Conservation (phyloP, 2,888 invertebrate species). For the Noctua pronuba region DNA sequence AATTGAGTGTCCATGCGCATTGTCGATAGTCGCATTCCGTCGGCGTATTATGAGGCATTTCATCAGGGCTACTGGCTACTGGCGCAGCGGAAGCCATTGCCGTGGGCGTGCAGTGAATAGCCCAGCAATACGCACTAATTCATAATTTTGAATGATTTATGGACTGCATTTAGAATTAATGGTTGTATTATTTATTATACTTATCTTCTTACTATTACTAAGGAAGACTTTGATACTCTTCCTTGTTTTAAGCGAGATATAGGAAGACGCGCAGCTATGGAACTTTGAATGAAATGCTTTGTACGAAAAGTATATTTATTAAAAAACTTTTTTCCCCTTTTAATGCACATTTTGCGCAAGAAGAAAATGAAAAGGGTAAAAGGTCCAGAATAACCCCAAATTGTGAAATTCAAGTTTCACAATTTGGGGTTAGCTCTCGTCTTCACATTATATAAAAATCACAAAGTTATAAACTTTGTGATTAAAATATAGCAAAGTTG, state of each 20-base stretch:
- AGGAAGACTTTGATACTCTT: background rate
- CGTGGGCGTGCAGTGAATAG: constrained; percentile 59
- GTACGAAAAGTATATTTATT: background rate
- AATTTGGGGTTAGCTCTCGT: no score
- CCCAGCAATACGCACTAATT: constrained; percentile 47
- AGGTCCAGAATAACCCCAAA: no score
- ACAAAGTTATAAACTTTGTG: no score
- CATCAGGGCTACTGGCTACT: constrained; percentile 56
- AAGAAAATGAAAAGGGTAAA: background rate
- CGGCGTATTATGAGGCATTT: constrained; percentile 62
- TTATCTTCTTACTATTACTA: constrained; percentile 1
- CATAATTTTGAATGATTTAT: constrained; percentile 55
- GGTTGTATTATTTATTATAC: constrained; percentile 23
- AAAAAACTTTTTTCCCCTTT: background rate
- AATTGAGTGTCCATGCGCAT: constrained; percentile 62
- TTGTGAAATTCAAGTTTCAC: no score
- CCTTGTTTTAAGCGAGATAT: background rate
- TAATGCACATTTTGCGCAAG: background rate
- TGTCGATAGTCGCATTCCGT: constrained; percentile 69
- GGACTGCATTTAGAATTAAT: constrained; percentile 29
- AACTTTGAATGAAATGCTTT: background rate
- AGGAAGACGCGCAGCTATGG: background rate
- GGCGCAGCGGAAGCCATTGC: constrained; percentile 66
- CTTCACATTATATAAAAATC: no score
- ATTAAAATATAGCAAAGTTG: no score